These are phyloP conservation scores for Raphicerus campestris DNA, from an alignment of 2,113 vertebrate genomes.

Conservation along the genomic window DNA sequence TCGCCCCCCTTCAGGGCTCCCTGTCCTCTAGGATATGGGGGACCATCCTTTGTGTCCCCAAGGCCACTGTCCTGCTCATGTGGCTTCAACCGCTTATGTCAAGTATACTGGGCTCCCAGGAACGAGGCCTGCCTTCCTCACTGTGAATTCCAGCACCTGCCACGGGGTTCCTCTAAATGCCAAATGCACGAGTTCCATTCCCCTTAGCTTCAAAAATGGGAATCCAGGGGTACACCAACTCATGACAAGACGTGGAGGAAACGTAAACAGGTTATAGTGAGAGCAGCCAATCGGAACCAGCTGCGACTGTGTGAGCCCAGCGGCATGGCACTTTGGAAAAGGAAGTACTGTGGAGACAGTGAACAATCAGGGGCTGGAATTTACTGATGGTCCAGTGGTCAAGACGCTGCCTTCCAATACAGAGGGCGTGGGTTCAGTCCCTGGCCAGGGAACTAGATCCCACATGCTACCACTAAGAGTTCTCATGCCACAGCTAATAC, in stretches of 20 bases:
- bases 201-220: not conserved
- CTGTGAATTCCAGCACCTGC: not conserved
- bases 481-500: not conserved
- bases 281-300: fast-evolving
- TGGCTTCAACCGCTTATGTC: not conserved
- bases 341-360: no score
- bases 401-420: not conserved
- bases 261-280: fast-evolving
- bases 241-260: fast-evolving
- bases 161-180: fast-evolving
- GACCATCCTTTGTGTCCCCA: not conserved
- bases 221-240: not conserved
- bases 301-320: fast-evolving
- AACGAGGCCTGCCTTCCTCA: fast-evolving
- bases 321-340: fast-evolving
- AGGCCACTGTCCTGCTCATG: not conserved
- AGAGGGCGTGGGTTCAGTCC: not conserved
- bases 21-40: not conserved
- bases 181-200: not conserved
- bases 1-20: not conserved
- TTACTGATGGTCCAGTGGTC: not conserved
- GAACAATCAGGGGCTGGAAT: not conserved
- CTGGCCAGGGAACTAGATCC: not conserved
- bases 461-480: not conserved
- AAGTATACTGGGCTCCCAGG: not conserved